Evolutionary conservation across 1,140 invertebrate species (phyloP).

Genomic region (Thrips palmi): DNA sequence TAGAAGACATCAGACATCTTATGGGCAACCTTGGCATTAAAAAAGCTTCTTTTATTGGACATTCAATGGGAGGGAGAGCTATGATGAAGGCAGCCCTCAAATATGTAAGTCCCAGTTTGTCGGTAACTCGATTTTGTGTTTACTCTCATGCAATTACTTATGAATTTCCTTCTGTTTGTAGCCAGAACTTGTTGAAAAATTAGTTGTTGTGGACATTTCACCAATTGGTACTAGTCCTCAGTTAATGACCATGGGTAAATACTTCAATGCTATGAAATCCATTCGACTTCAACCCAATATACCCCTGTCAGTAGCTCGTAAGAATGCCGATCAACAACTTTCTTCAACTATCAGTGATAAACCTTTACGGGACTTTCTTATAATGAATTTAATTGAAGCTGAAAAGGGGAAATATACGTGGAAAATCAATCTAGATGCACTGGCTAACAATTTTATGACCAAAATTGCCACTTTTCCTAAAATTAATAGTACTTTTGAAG

Average conservation of each 20-base stretch:
- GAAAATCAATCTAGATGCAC: slow-evolving; percentile 50
- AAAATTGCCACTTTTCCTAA: slow-evolving; percentile 43
- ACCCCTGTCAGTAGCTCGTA: slow-evolving; percentile 44
- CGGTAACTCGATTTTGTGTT: slow-evolving; percentile 7
- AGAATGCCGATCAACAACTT: slow-evolving; percentile 32
- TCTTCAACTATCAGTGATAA: slow-evolving; percentile 21
- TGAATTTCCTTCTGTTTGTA: slow-evolving; percentile 20
- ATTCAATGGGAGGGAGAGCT: slow-evolving; percentile 79
- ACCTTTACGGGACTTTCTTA: slow-evolving; percentile 41
- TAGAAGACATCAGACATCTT: slow-evolving; percentile 47
- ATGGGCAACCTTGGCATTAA: slow-evolving; percentile 37
- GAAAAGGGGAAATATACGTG: slow-evolving; percentile 41
- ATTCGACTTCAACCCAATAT: slow-evolving; percentile 34
- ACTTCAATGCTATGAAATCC: slow-evolving; percentile 44
- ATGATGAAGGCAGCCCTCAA: slow-evolving; percentile 60
- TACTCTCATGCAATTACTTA: neutral
- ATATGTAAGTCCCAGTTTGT: no score
- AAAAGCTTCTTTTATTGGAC: slow-evolving; percentile 55
- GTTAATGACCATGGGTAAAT: slow-evolving; percentile 36
- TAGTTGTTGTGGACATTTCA: slow-evolving; percentile 71
- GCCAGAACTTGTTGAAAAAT: slow-evolving; percentile 56
- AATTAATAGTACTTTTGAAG: slow-evolving; percentile 32
- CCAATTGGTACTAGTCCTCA: slow-evolving; percentile 45
- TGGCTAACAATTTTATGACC: slow-evolving; percentile 39
- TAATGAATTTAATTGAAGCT: slow-evolving; percentile 56